phyloP scores from a whole-genome alignment of 2,888 invertebrate genomes.

The Hirtodrosophila duncani region DNA sequence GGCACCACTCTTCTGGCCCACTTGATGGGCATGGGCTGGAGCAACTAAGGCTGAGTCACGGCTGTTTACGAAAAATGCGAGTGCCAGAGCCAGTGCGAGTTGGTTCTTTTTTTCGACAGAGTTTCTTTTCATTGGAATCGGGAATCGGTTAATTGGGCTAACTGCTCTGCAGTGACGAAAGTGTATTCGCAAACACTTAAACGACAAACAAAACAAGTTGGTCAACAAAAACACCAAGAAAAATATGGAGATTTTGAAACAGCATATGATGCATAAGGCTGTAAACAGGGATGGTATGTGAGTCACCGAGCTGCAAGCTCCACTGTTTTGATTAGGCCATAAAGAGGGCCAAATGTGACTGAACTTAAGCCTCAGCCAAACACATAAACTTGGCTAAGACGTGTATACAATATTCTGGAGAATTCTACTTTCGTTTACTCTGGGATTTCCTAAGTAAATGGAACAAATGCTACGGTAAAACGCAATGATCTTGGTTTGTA shows the following conservation, averaged over 20 bases:
- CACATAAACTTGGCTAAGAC: constrained; percentile 33
- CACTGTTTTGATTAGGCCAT: constrained; percentile 65
- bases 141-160: constrained; percentile 64
- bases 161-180: constrained; percentile 59
- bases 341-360: constrained; percentile 65
- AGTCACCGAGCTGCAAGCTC: constrained; percentile 48
- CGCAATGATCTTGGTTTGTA: too few relatives aligned
- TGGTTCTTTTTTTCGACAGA: constrained; percentile 34
- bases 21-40: too few relatives aligned
- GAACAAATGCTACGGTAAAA: constrained; percentile 5
- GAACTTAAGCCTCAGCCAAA: constrained; percentile 38
- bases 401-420: constrained; percentile 48
- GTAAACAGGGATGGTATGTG: too few relatives aligned
- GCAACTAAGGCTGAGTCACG: constrained; percentile 36
- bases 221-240: constrained; percentile 20
- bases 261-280: constrained; percentile 49
- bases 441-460: constrained; percentile 20
- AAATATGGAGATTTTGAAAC: constrained; percentile 65
- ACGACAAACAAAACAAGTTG: constrained; percentile 17
- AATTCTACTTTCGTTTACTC: constrained; percentile 13
- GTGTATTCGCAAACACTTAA: constrained; percentile 50
- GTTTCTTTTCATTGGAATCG: constrained; percentile 67
- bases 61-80: constrained; percentile 49
- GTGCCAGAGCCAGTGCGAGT: constrained; percentile 19
- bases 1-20: constrained; percentile 21